phyloP scores from a whole-genome alignment of 2,888 invertebrate genomes.

The Sisyra nigra region DNA sequence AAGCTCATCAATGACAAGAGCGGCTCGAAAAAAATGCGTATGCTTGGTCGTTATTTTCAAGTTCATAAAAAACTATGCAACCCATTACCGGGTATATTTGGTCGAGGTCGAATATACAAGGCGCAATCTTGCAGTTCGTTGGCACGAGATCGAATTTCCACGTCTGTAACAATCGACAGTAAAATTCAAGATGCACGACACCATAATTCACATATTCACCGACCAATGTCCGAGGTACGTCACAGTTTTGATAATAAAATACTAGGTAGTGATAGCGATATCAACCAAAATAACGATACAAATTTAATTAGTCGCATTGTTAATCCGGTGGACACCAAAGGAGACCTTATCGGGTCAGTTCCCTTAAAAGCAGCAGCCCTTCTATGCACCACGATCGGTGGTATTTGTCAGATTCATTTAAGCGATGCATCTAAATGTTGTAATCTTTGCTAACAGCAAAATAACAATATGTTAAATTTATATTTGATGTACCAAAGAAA shows the following conservation, averaged over 20 bases:
- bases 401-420: conserved; percentile 36
- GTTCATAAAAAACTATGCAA: conserved; percentile 48
- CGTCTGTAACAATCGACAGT: conserved; percentile 23
- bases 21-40: conserved; percentile 35
- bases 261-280: conserved; percentile 29
- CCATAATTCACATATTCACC: conserved; percentile 1
- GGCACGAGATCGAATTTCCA: conserved; percentile 32
- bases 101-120: conserved; percentile 38
- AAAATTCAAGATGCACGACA: conserved; percentile 20
- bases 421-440: conserved; percentile 38
- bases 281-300: conserved; percentile 33
- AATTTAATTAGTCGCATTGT: conserved; percentile 3
- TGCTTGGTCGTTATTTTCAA: conserved; percentile 51
- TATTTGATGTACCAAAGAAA: too few species aligned
- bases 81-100: conserved; percentile 38
- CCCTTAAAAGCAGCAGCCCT: conserved; percentile 18
- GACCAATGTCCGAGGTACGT: conserved; percentile 27
- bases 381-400: conserved; percentile 27
- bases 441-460: conserved; percentile 35
- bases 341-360: conserved; percentile 11
- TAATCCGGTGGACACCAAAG: conserved; percentile 13
- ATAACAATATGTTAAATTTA: conserved; percentile 1
- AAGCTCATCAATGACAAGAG: conserved; percentile 21
- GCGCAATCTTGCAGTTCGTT: conserved; percentile 46
- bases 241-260: conserved; percentile 16